A percentile compares a stretch with the other conserved stretches of the same genome.
Conservation (phyloP, 2,113 vertebrate genomes). For the Hippocampus comes region DNA sequence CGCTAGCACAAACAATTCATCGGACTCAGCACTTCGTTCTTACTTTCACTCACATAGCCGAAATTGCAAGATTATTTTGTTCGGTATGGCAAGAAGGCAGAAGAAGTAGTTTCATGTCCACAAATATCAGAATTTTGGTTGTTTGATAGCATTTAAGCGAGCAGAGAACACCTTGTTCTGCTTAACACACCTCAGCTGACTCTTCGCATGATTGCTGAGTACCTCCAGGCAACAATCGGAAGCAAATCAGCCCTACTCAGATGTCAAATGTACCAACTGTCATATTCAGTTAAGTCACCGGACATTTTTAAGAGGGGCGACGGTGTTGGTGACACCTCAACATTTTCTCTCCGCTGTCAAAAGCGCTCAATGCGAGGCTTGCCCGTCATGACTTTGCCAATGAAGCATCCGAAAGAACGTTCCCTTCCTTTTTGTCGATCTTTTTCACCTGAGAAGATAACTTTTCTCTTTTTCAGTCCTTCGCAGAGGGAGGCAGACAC, state of each 20-base stretch:
- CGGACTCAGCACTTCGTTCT: no score
- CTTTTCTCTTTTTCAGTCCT: conserved; percentile 24
- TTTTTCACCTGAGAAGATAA: conserved; percentile 29
- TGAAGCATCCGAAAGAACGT: conserved; percentile 31
- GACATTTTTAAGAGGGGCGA: conserved; percentile 5
- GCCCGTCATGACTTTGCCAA: conserved; percentile 30
- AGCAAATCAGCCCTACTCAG: conserved; percentile 31
- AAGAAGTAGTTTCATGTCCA: no score
- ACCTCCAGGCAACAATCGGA: conserved; percentile 36
- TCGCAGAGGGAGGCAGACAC: neutral
- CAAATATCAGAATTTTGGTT: no score
- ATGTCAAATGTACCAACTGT: conserved; percentile 26
- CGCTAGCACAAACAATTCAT: no score
- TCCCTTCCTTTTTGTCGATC: conserved; percentile 45
- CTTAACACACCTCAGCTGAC: neutral
- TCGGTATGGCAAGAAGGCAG: no score
- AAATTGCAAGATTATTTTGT: no score
- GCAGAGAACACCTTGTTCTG: no score
- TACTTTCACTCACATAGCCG: no score
- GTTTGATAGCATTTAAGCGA: no score
- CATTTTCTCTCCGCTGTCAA: conserved; percentile 25
- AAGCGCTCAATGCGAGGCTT: conserved; percentile 2
- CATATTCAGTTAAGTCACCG: conserved; percentile 22
- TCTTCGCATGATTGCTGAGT: conserved; percentile 22
- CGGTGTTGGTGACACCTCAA: conserved; percentile 12